Evolutionary conservation across 1,140 invertebrate species (phyloP).

Genomic region (Acyrthosiphon pisum): DNA sequence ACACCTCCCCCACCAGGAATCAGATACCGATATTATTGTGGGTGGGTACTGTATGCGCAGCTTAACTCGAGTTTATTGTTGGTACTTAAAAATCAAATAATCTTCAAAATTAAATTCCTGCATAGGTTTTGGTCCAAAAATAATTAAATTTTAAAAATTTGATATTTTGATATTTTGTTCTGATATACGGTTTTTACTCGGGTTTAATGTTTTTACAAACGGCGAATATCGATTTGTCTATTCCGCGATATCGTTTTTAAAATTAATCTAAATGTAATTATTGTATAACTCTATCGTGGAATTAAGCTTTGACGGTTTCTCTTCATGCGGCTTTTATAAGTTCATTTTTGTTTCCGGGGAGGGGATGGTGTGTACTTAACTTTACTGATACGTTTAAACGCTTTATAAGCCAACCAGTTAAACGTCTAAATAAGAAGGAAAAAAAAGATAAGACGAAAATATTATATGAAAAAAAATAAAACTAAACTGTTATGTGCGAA

Average conservation of each 20-base stretch:
- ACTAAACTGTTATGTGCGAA: slow-evolving; percentile 19
- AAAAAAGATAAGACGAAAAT: neutral
- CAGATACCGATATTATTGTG: neutral
- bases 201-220: neutral
- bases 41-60: no score
- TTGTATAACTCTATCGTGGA: neutral
- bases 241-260: neutral
- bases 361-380: neutral
- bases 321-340: neutral
- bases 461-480: neutral
- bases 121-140: no score
- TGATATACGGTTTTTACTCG: neutral
- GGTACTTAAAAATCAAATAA: no score
- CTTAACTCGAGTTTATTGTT: no score
- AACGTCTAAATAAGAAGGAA: neutral
- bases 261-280: neutral
- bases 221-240: neutral
- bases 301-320: neutral
- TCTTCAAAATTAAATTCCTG: no score
- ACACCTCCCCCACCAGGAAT: no score
- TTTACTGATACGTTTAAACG: neutral
- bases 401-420: neutral
- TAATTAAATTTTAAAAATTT: no score
- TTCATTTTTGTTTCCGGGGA: neutral
- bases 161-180: neutral